These are phyloP conservation scores for Saimiri boliviensis DNA, from an alignment of 2,113 vertebrate genomes.

Conservation along the genomic window DNA sequence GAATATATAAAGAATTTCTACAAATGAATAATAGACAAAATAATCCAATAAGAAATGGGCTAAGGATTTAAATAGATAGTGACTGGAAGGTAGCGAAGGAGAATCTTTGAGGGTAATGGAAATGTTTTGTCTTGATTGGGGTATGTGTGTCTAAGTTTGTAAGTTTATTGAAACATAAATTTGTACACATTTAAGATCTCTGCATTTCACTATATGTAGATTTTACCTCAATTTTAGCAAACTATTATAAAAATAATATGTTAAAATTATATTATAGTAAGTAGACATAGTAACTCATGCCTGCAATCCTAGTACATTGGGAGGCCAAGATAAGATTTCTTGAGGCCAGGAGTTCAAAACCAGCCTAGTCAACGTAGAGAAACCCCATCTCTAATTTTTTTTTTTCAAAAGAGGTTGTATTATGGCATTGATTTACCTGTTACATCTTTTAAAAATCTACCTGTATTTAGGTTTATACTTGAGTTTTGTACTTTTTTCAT, in stretches of 20 bases:
- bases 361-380: too few species aligned
- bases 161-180: background rate
- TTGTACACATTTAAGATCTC: background rate
- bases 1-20: background rate
- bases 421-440: background rate
- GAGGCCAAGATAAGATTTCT: too few species aligned
- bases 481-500: background rate
- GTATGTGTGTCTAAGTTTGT: background rate
- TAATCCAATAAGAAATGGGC: background rate
- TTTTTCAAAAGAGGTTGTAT: too few species aligned
- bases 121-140: background rate
- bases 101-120: background rate
- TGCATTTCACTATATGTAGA: background rate
- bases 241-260: background rate
- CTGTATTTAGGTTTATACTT: background rate
- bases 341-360: too few species aligned
- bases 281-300: too few species aligned
- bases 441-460: background rate
- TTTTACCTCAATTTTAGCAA: conserved; percentile 1
- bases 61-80: background rate
- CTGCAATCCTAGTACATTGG: too few species aligned
- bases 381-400: too few species aligned
- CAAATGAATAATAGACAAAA: background rate
- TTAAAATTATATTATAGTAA: background rate
- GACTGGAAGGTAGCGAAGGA: background rate